Evolutionary conservation across 2,888 invertebrate species (phyloP).

Genomic region (Anoplius nigerrimus): DNA sequence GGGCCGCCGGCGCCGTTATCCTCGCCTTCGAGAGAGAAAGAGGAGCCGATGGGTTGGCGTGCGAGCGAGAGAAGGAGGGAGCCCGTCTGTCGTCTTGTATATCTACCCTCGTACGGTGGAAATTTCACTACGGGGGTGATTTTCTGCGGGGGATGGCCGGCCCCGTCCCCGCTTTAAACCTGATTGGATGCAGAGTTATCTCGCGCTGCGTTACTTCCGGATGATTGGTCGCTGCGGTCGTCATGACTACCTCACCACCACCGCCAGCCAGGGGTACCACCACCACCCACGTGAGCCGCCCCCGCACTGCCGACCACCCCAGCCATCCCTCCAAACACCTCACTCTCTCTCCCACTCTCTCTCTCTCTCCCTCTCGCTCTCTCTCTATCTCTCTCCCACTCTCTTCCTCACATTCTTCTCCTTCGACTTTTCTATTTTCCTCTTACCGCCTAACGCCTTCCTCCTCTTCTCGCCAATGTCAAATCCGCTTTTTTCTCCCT

Average conservation of each 20-base stretch:
- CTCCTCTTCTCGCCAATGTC: too few species aligned
- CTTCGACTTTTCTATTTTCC: neutral
- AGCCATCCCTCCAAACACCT: constrained; percentile 23
- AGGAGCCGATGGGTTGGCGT: constrained; percentile 23
- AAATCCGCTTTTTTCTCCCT: neutral
- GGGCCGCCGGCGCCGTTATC: constrained; percentile 37
- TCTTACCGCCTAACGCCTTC: neutral
- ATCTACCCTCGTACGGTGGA: constrained; percentile 66
- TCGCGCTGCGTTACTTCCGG: constrained; percentile 75
- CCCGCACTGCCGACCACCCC: constrained; percentile 46
- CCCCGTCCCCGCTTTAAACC: constrained; percentile 71
- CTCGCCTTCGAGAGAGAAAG: constrained; percentile 29
- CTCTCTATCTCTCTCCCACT: constrained; percentile 1
- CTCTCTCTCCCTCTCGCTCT: constrained; percentile 1
- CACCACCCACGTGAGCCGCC: constrained; percentile 35
- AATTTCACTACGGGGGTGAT: constrained; percentile 65
- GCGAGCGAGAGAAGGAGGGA: constrained; percentile 10
- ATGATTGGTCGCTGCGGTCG: constrained; percentile 75
- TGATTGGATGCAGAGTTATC: constrained; percentile 76
- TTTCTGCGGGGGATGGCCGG: constrained; percentile 61
- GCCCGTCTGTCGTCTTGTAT: constrained; percentile 61
- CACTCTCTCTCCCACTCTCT: constrained; percentile 15
- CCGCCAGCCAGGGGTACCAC: constrained; percentile 60
- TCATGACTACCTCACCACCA: constrained; percentile 72
- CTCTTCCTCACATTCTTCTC: neutral